These are phyloP conservation scores for Gambusia holbrooki DNA, from an alignment of 2,113 vertebrate species.

Conservation along the genomic window DNA sequence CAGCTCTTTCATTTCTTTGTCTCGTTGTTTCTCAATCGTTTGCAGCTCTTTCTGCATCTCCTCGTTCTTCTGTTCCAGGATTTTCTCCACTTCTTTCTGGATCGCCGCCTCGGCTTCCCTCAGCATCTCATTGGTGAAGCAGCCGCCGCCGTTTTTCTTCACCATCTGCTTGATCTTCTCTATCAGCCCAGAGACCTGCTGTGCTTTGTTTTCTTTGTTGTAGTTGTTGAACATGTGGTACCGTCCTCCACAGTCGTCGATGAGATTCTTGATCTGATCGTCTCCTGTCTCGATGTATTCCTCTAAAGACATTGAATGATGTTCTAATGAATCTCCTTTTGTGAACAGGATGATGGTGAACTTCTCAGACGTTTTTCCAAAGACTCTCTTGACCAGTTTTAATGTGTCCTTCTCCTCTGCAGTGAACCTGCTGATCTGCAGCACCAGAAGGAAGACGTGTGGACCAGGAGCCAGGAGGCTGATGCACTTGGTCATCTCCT, in stretches of 20 bases:
- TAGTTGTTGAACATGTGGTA: background rate
- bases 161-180: background rate
- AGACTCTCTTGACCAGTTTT: background rate
- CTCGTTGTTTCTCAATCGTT: background rate
- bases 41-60: background rate
- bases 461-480: background rate
- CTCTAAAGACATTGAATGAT: background rate
- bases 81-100: background rate
- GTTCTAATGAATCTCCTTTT: background rate
- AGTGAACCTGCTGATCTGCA: background rate
- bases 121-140: background rate
- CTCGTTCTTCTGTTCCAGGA: background rate
- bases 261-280: background rate
- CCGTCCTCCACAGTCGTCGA: background rate
- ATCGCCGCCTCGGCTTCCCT: background rate
- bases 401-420: background rate
- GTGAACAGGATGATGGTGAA: background rate
- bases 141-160: background rate
- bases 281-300: background rate
- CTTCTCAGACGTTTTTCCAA: background rate
- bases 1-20: background rate
- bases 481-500: background rate
- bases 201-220: background rate
- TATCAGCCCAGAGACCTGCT: background rate
- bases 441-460: background rate